A percentile compares a stretch with the other conserved stretches of the same genome.
These are phyloP conservation scores for Altica lythri DNA, from an alignment of 2,888 invertebrate species.

Conservation along the genomic window DNA sequence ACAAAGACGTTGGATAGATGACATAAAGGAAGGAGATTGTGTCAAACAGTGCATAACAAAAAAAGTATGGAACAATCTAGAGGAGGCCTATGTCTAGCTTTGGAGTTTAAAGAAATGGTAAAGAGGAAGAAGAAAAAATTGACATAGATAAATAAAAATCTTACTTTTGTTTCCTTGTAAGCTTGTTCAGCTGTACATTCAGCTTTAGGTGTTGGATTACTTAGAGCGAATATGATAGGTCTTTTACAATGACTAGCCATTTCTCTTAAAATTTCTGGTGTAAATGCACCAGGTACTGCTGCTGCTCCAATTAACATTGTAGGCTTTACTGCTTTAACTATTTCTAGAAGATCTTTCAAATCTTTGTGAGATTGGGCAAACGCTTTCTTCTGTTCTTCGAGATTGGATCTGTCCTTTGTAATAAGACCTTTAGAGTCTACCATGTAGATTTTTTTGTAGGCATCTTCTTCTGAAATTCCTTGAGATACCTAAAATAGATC, in stretches of 20 bases:
- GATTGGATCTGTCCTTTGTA: conserved; percentile 82
- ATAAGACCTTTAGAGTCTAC: conserved; percentile 95
- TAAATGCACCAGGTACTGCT: conserved; percentile 93
- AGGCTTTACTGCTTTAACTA: conserved; percentile 81
- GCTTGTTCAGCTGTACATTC: conserved; percentile 98
- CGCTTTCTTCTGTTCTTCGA: conserved; percentile 76
- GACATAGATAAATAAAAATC: too few species aligned
- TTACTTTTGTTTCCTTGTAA: conserved; percentile 81
- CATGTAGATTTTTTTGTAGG: conserved; percentile 86
- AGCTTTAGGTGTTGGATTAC: conserved; percentile 97
- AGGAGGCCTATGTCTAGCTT: too few species aligned
- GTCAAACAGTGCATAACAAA: too few species aligned
- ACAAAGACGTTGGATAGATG: too few species aligned
- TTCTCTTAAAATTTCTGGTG: conserved; percentile 76
- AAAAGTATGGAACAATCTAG: too few species aligned
- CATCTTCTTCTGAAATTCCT: conserved; percentile 74
- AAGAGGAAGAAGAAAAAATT: too few species aligned
- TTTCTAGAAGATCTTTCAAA: conserved; percentile 77
- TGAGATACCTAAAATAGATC: conserved; percentile 62
- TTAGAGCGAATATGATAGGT: conserved; percentile 96
- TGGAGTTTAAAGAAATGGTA: too few species aligned
- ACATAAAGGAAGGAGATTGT: too few species aligned
- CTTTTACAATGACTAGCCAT: conserved; percentile 83
- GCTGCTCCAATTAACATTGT: conserved; percentile 93
- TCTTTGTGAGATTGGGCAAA: conserved; percentile 82